Evolutionary conservation across 92 coral and sea anemone species (phyloP).

Genomic region (Anthopleura xanthogrammica): DNA sequence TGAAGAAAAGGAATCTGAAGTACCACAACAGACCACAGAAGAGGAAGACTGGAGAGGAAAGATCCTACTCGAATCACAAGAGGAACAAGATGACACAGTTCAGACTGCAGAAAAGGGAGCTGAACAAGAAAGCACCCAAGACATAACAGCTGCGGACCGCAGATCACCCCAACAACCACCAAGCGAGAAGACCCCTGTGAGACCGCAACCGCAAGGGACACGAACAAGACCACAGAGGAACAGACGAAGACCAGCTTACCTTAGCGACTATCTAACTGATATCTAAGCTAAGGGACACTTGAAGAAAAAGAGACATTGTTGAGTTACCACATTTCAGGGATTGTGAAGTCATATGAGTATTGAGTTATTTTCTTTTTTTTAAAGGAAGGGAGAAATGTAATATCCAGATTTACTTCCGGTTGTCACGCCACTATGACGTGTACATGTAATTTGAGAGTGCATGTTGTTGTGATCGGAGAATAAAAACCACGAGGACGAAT

Average conservation of each 20-base stretch:
- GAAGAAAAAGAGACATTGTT: too few species aligned
- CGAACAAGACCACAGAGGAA: neutral
- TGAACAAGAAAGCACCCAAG: neutral
- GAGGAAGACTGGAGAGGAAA: slow-evolving; percentile 11
- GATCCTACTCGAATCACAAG: slow-evolving; percentile 12
- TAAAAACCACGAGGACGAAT: neutral
- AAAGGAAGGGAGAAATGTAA: neutral
- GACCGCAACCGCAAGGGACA: neutral
- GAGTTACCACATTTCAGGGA: too few species aligned
- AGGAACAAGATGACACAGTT: neutral
- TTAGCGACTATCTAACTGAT: neutral
- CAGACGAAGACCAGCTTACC: neutral
- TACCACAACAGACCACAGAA: too few species aligned
- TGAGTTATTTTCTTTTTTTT: neutral
- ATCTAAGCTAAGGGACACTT: too few species aligned
- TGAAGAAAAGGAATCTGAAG: too few species aligned
- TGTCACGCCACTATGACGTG: neutral
- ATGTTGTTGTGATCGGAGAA: neutral
- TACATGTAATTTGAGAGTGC: neutral
- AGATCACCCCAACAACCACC: neutral
- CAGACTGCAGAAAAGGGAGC: neutral
- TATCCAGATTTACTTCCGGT: neutral
- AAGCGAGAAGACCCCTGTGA: too few species aligned
- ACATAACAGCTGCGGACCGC: neutral
- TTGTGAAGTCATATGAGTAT: too few species aligned